Evolutionary conservation across 2,797 vertebrate species (phyloP), one percentile per base, ranked within the genome.

Genomic region (Periophthalmus magnuspinnatus): DNA sequence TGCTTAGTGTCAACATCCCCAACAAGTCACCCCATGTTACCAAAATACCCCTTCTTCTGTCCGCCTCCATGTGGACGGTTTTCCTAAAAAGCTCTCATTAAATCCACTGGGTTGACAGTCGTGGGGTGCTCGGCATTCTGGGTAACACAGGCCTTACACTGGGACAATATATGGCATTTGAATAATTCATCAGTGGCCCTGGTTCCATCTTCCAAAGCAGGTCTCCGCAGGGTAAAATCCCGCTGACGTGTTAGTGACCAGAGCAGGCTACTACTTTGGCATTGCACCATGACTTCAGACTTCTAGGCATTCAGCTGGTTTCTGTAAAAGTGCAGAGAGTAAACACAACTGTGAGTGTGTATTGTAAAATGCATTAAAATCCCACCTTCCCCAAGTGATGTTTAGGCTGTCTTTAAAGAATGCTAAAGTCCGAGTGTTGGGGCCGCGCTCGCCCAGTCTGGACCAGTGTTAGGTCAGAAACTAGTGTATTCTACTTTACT

Each of bases 61-160:
- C 85, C 73, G 70, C 77, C 79, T 63, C 72, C 79, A 77, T 50
- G 62, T 57, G 58, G 34, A 66, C 34, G 50, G 33, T 34, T 48
- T 61, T 67, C 59, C 57, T 73, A 59, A 71, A 78, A 80, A 76
- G 62, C 54, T 60, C 73, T 87, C 55, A 82, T 82, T 84, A 80
- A 62, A 74, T 74, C 71, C 55, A 28, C 76, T 57, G 70, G 28
- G 11, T 65, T 67, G 76, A 76, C 74, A 79, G 70, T 52, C 66
- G 60, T 36, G 1, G 34, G 48, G 33, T 69, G 69, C 81, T 62
- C 65, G 47, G 78, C 77, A 80, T 78, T 78, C 81, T 77, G 71
- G 70, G 71, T 68, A 59, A 73, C 50, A 56, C 68, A 33, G 47
- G 28, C 50, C 79, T 70, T 73, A 69, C 68, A 71, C 80, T 70